Evolutionary conservation across 1,140 invertebrate genomes (phyloP), one percentile per base, ranked within the genome.

Genomic region (Microvelia longipes): DNA sequence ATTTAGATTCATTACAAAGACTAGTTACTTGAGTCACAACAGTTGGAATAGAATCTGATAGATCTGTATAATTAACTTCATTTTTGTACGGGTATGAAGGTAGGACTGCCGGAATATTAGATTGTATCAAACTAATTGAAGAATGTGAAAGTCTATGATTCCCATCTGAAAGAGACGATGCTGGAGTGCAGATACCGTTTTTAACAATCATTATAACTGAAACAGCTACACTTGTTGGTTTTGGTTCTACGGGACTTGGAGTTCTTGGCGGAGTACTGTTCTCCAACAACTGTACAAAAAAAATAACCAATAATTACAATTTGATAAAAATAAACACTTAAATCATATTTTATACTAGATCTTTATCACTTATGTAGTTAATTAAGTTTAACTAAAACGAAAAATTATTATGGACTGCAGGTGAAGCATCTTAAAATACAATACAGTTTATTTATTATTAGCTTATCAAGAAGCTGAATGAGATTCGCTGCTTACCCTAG

Each of bases 141-240:
- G 35, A 50, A 5, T 50, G 15, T 19, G 65, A 64, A 28, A 62
- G 63, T 5, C 66, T 26, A 69, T 68, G 71, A 24, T 25, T 5
- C 5, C 5, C 5, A 11, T 11, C 35, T 50, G 5, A 19, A 50
- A 50, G 5, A 19, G 35, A 50, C 13, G 2, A n/a, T 2, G 24
- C 13, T 5, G 82, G 81, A 24, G 83, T 78, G 73, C 87, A 88
- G 87, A 91, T 89, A 80, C 91, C 91, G 77, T 88, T 90, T 75
- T 91, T 90, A 14, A 88, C 90, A 69, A 84, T 84, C 88, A 91
- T 91, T 72, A 93, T 93, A 69, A 93, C 91, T 26, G 87, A 87
- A 1, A 84, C 83, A 1, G 81, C 81, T 71, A 80, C 74, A 24
- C 74, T 74, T 28, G 66, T 79, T 73, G 71, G 78, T 50, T 50